Evolutionary conservation across 2,113 vertebrate species (phyloP).

Genomic region (Prietella phreatophila): DNA sequence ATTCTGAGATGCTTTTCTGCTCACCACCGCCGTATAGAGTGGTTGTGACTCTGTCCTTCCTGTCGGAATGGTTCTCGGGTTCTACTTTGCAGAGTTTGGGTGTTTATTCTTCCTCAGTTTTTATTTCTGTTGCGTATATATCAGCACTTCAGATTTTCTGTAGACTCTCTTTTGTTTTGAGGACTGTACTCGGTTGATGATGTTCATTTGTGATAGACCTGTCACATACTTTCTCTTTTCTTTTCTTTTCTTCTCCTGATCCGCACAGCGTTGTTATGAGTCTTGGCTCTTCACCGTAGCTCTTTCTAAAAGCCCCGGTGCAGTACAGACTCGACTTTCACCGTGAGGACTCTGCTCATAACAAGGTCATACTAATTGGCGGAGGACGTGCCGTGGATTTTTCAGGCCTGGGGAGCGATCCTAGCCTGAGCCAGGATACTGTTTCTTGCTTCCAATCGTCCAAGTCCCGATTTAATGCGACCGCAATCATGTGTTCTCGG

Average conservation of each 20-base stretch:
- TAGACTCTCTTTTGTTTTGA: neutral
- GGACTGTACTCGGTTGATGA: neutral
- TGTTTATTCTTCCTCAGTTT: neutral
- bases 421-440: slow-evolving; percentile 62
- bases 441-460: slow-evolving; percentile 62
- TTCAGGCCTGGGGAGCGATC: slow-evolving; percentile 55
- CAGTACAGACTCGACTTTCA: slow-evolving; percentile 57
- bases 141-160: neutral
- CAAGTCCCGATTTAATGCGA: slow-evolving; percentile 70
- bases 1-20: neutral
- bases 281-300: slow-evolving; percentile 55
- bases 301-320: slow-evolving; percentile 51
- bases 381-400: slow-evolving; percentile 71
- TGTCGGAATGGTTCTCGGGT: neutral
- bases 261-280: slow-evolving; percentile 65
- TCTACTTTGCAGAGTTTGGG: neutral
- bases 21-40: neutral
- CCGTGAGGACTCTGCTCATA: slow-evolving; percentile 52
- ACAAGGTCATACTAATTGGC: slow-evolving; percentile 74
- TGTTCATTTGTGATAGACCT: slow-evolving; percentile 55
- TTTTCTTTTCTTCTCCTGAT: slow-evolving; percentile 64
- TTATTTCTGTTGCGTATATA: neutral
- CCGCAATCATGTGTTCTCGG: slow-evolving; percentile 65
- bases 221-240: slow-evolving; percentile 35
- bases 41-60: neutral